These are phyloP conservation scores for Agonum fuliginosum DNA, from an alignment of 2,888 invertebrate genomes.

Conservation along the genomic window DNA sequence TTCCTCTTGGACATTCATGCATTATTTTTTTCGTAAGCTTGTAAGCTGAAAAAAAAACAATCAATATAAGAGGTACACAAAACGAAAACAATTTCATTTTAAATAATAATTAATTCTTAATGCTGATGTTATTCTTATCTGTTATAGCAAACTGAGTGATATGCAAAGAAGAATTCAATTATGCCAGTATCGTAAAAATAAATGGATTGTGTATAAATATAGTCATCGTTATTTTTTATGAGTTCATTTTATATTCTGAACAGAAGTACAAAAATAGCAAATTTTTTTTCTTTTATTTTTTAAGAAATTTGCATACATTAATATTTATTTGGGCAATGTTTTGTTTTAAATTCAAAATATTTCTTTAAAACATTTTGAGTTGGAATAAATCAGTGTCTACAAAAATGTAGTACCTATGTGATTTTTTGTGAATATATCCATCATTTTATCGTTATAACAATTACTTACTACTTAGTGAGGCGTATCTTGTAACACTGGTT, in stretches of 20 bases:
- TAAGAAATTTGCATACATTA: neutral
- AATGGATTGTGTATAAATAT: neutral
- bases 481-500: conserved; percentile 12
- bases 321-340: neutral
- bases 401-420: neutral
- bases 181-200: conserved; percentile 29
- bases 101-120: conserved; percentile 16
- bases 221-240: conserved; percentile 1
- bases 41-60: conserved; percentile 70
- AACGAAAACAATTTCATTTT: neutral
- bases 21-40: conserved; percentile 74
- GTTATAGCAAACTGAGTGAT: conserved; percentile 5
- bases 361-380: too few relatives aligned
- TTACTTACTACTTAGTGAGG: conserved; percentile 8
- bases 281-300: neutral
- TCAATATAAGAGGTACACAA: neutral
- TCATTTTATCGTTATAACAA: conserved; percentile 22
- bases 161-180: conserved; percentile 32
- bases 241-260: conserved; percentile 13
- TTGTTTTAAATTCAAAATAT: too few relatives aligned
- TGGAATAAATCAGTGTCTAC: neutral
- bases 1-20: conserved; percentile 66
- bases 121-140: conserved; percentile 9
- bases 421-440: neutral
- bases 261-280: neutral